Percentiles rank a stretch among this genome's conserved stretches.
Conservation (phyloP, 2,888 invertebrate species). For the Athalia cordata region DNA sequence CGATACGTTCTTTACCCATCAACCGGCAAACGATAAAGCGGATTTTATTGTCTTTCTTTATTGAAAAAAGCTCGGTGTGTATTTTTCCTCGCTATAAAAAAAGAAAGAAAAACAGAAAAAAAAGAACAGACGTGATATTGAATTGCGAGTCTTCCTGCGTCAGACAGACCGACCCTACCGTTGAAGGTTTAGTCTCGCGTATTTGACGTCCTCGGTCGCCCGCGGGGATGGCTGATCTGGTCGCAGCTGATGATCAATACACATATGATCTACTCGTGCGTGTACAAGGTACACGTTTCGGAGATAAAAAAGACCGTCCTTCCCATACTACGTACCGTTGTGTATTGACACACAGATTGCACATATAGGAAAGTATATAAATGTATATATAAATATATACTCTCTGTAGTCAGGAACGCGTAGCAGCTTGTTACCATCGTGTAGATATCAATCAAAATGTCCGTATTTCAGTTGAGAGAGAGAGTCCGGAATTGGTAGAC, state of each 20-base stretch:
- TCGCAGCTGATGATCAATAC: conserved; percentile 29
- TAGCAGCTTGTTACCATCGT: conserved; percentile 11
- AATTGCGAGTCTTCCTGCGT: conserved; percentile 21
- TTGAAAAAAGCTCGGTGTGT: conserved; percentile 36
- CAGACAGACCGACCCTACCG: neutral
- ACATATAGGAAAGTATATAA: neutral
- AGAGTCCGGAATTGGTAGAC: neutral
- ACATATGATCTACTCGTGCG: neutral
- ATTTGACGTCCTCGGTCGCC: conserved; percentile 4
- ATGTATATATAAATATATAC: neutral
- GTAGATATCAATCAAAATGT: conserved; percentile 40
- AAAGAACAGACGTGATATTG: conserved; percentile 34
- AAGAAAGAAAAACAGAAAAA: conserved; percentile 2
- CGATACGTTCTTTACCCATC: neutral
- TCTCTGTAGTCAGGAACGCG: conserved; percentile 1
- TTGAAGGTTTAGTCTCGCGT: neutral
- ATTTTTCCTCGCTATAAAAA: conserved; percentile 41
- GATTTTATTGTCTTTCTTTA: conserved; percentile 46
- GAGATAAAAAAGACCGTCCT: conserved; percentile 19
- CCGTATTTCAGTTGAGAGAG: neutral
- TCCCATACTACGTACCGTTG: neutral
- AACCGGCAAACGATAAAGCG: conserved; percentile 9
- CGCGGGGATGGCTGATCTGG: neutral
- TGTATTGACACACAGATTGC: neutral
- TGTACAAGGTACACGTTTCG: neutral